Conservation (phyloP, 2,113 vertebrate genomes). For the Onychorhynchus coronatus region DNA sequence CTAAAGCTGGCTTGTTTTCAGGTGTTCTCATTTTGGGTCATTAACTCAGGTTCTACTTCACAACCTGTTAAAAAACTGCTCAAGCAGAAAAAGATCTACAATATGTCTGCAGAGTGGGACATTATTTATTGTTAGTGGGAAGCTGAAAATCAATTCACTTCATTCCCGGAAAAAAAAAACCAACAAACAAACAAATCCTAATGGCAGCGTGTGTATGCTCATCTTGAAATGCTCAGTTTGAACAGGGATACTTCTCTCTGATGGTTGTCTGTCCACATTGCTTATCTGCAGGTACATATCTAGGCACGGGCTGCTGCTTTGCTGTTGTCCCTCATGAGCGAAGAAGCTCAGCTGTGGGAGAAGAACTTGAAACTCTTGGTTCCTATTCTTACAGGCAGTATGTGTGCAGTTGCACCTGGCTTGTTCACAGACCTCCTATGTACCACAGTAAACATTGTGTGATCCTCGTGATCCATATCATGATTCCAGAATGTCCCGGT, state of each 20-base stretch:
- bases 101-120: not conserved
- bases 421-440: not conserved
- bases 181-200: not conserved
- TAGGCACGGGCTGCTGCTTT: not conserved
- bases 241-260: not conserved
- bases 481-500: not conserved
- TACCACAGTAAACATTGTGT: not conserved
- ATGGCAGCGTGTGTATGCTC: rapidly evolving
- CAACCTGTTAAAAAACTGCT: not conserved
- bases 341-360: not conserved
- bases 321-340: not conserved
- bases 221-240: not conserved
- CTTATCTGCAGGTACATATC: not conserved
- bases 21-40: not conserved
- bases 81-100: not conserved
- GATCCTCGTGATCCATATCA: not conserved
- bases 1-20: not conserved
- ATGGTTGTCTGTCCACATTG: not conserved
- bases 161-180: not conserved
- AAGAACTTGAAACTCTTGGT: not conserved
- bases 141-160: not conserved
- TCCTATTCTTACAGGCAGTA: not conserved
- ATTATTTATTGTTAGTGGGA: not conserved
- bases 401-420: not conserved
- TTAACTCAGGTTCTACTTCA: not conserved